Evolutionary conservation across 1,140 invertebrate species (phyloP), one percentile per base, ranked within the genome.

Genomic region (Eubasilissa regina): DNA sequence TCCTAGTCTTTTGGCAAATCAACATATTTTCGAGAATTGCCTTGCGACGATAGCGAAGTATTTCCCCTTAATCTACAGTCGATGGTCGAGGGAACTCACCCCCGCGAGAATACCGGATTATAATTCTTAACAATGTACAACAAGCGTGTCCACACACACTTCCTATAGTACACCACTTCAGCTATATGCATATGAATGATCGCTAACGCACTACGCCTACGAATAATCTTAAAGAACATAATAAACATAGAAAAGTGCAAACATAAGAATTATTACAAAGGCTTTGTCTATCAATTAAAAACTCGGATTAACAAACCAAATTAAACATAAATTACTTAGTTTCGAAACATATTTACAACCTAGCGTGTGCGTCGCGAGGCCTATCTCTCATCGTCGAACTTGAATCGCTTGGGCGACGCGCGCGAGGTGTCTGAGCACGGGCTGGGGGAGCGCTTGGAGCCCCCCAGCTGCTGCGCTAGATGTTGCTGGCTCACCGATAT

Each of bases 351-450:
- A 79, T 74, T 47, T 77, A 72, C 55, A 80, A 62, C 25, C 25
- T 35, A 35, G n/a, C 21, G 17, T 13, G 17, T 44, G 19, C 45
- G n/a, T 19, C 66, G 12, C 35, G 1, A 9, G 13, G 15, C 55
- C 55, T 77, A 82, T 79, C 80, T 82, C 58, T 82, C 80, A 60
- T 75, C 64, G 55, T 81, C 68, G n/a, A 75, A 62, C 48, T 66
- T 77, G 35, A 70, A 78, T 17, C 56, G 70, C 35, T 75, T 25
- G 25, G 45, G 74, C 0, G 13, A 70, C 21, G 13, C 45, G 21
- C 62, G 53, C 47, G 51, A 53, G 53, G 21, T 10, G 35, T 25
- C 13, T 12, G 25, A 35, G 25, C 25, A 35, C 25, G n/a, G 48
- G 47, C 62, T 10, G 62, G 62, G 44, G 64, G 64, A 47, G 8